Conservation (phyloP, 2,797 vertebrate genomes). For the Lepus townsendii region DNA sequence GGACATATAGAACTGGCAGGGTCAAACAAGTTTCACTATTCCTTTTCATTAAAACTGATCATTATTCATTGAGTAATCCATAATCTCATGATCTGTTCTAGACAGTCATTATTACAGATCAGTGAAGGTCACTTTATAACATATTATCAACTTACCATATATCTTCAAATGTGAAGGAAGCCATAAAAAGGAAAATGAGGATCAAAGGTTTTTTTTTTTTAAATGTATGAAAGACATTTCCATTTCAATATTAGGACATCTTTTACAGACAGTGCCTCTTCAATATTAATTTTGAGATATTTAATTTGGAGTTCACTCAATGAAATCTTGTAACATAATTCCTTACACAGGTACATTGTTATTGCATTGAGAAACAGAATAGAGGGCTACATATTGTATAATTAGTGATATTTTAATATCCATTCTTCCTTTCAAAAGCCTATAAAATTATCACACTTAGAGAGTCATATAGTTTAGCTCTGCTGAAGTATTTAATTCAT, state of each 20-base stretch:
- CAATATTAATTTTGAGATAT: constrained; percentile 41
- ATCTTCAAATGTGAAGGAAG: constrained; percentile 70
- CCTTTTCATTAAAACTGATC: constrained; percentile 65
- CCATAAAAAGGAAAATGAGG: constrained; percentile 66
- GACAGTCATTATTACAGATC: constrained; percentile 65
- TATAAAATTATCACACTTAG: neutral
- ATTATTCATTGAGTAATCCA: constrained; percentile 66
- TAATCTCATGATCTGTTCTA: constrained; percentile 38
- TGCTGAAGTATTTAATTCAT: neutral
- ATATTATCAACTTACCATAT: constrained; percentile 56
- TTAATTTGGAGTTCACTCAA: constrained; percentile 60
- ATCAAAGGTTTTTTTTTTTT: constrained; percentile 52
- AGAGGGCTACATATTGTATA: neutral
- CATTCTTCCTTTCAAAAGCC: constrained; percentile 15
- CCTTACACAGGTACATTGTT: neutral
- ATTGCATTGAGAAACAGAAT: neutral
- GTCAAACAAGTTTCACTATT: constrained; percentile 41
- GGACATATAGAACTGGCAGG: constrained; percentile 26
- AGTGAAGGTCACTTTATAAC: constrained; percentile 75
- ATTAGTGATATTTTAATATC: neutral
- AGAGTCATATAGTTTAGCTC: neutral
- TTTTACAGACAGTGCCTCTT: constrained; percentile 31
- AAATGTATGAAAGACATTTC: constrained; percentile 45
- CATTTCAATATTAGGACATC: constrained; percentile 24
- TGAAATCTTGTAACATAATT: constrained; percentile 14